These are phyloP conservation scores for Bombus terrestris DNA, from an alignment of 1,140 invertebrate species.

Conservation along the genomic window DNA sequence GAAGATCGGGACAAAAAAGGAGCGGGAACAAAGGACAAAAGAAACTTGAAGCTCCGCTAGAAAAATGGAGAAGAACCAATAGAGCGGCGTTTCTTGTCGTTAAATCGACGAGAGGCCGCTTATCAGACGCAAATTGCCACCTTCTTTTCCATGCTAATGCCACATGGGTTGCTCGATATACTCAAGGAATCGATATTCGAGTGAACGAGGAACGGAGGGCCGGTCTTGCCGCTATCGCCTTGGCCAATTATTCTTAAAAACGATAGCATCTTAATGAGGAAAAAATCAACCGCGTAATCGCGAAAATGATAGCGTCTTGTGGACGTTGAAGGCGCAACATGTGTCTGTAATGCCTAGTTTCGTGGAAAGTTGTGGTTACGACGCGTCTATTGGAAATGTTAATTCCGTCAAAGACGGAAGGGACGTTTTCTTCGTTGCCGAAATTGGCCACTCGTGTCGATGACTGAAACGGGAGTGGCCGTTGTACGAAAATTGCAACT, in stretches of 20 bases:
- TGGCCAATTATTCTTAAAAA: constrained; percentile 52
- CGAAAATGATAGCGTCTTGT: constrained; percentile 8
- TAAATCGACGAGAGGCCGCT: constrained; percentile 6
- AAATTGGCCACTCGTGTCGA: neutral
- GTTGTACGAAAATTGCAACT: neutral
- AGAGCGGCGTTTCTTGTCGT: neutral
- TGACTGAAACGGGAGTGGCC: neutral
- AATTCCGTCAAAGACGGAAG: neutral
- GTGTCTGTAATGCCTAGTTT: neutral
- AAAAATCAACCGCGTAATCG: constrained; percentile 40
- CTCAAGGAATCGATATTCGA: constrained; percentile 59
- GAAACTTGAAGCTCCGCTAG: neutral
- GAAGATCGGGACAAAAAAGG: neutral
- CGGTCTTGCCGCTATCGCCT: constrained; percentile 49
- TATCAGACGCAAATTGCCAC: constrained; percentile 70
- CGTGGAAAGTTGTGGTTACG: neutral
- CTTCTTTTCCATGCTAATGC: constrained; percentile 73
- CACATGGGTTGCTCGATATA: constrained; percentile 33
- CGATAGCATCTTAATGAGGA: constrained; percentile 46
- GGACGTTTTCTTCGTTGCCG: neutral
- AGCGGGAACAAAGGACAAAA: neutral
- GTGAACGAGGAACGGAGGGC: constrained; percentile 59
- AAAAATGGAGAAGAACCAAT: constrained; percentile 29
- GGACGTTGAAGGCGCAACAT: neutral
- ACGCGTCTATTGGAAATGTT: neutral